Conservation (phyloP, 2,797 vertebrate genomes). For the Crenuchus spilurus region DNA sequence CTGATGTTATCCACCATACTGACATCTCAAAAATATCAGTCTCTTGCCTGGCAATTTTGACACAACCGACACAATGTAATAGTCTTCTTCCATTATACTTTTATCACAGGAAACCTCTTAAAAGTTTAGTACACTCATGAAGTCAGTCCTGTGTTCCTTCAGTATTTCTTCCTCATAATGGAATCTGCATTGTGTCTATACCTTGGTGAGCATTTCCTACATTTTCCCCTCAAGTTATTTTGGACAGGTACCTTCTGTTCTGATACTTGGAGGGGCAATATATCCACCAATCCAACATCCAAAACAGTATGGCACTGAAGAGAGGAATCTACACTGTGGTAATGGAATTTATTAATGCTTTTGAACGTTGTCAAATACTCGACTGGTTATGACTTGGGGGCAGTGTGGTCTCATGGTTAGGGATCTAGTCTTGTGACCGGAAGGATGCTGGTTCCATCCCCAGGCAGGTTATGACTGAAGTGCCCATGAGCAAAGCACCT, state of each 20-base stretch:
- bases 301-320: slow-evolving; percentile 74
- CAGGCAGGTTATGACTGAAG: no score
- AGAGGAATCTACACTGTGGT: not conserved
- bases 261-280: slow-evolving; percentile 83
- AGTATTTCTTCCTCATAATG: no score
- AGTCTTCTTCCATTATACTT: not conserved
- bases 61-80: no score
- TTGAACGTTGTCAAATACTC: not conserved
- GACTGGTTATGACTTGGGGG: not conserved
- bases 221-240: not conserved
- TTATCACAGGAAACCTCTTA: not conserved
- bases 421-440: no score
- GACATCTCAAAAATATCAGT: not conserved
- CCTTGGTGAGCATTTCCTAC: slow-evolving; percentile 64
- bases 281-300: slow-evolving; percentile 83
- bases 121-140: not conserved
- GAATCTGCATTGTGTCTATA: not conserved
- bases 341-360: no score
- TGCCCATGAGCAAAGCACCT: no score
- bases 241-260: slow-evolving; percentile 79
- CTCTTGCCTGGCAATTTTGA: not conserved
- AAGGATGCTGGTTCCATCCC: no score
- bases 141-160: slow-evolving; percentile 53
- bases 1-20: not conserved
- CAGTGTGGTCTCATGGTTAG: no score